Base-by-base conservation (phyloP, 2,113 vertebrate genomes). In the Crocuta crocuta region DNA sequence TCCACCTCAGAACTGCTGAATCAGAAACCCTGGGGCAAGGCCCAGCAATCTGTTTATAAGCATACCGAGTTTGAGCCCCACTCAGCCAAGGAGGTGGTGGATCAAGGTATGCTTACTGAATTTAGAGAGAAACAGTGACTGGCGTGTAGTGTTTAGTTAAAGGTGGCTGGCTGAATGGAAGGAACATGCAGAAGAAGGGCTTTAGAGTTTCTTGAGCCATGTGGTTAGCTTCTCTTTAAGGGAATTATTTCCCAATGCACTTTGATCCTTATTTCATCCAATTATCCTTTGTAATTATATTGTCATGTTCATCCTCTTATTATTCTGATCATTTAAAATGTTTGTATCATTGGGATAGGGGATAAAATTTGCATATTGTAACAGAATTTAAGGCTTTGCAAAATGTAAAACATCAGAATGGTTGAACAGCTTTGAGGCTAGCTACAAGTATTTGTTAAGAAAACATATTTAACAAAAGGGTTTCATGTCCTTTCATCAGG, bases 401-500 rank as follows among this genome's bases (percentile, higher is more conserved):
- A 76, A 83, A 95, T 28, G 31, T 79, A 61, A 76, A 74, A 65
- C 50, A 43, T 12, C 70, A 76, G 61, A 45, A 71, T 95, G 73
- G 24, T 55, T 35, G 61, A 84, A 92, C 50, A 93, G 21, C 58
- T 89, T 55, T 48, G 55, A 33, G 73, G 16, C 53, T 91, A 48
- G 55, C 78, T 95, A 15, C 74, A 74, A 66, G 45, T 58, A 10
- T 66, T n/a, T 55, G 4, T 73, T 12, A 5, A 61, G 61, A 79
- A 80, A 24, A 73, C 10, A 4, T 81, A 24, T 87, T 92, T 82
- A 39, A 73, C 82, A 66, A 63, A 12, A 35, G 6, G 6, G 3
- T 87, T 95, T 97, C 28, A 19, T 94, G 58, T 76, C n/a, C 71
- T 94, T 84, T 90, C n/a, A 55, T 93, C 61, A 81, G n/a, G 48